Evolutionary conservation across 2,888 invertebrate genomes (phyloP), one percentile per base, ranked within the genome.

Genomic region (Malthinus seriepunctatus): DNA sequence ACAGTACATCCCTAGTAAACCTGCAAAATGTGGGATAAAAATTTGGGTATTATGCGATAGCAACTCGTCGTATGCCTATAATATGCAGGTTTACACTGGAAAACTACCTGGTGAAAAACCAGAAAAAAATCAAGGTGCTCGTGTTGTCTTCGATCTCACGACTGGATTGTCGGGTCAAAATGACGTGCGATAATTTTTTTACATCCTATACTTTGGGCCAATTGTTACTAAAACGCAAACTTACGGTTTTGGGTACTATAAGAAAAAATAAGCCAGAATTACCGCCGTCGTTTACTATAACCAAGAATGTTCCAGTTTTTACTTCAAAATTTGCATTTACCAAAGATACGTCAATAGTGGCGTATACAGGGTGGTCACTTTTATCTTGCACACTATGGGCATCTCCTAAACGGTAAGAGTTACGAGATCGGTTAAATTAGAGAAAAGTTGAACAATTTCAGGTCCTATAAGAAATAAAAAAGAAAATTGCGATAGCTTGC

Each of bases 121-220:
- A 48, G 65, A 61, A 61, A 69, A 70, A 53, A 48, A 37, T 11
- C 46, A 60, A 45, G 71, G 71, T 51, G 68, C 65, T 47, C 65
- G 68, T 63, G 67, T 68, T 15, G 69, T 72, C 35, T 70, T 69
- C 68, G 67, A 70, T 34, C 65, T 71, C n/a, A n/a, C n/a, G n/a
- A n/a, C n/a, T n/a, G n/a, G n/a, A n/a, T n/a, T n/a, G n/a, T n/a
- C n/a, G n/a, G n/a, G n/a, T n/a, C n/a, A n/a, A 64, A 34, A 60
- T 67, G 50, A 51, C 55, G 0, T 35, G 46, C 0, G 66, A 69
- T 44, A 68, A 68, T 51, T 69, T 57, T 60, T 69, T 67, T 51
- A 64, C 66, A 11, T 53, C 64, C n/a, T 32, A 63, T 37, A 56
- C 56, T 4, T 44, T 68, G 37, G 64, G 63, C 3, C 63, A 68